Conservation (phyloP, 2,888 invertebrate genomes). For the Xanthia icteritia region DNA sequence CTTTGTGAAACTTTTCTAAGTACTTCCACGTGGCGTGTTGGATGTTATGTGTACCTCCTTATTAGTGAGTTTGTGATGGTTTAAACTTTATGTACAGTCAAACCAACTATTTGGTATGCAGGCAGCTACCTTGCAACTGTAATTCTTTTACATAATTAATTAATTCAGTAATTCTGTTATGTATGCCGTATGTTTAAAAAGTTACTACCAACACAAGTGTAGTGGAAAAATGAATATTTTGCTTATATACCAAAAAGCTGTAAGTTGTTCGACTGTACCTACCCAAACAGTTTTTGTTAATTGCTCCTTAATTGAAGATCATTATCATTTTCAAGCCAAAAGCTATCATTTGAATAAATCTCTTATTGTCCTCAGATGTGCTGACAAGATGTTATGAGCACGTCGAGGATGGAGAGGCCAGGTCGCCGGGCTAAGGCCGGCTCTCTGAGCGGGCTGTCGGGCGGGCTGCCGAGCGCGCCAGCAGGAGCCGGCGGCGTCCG, state of each 20-base stretch:
- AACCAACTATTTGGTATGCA: not conserved
- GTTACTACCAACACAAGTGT: not conserved
- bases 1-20: constrained; percentile 19
- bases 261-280: not conserved
- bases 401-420: constrained; percentile 85
- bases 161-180: not conserved
- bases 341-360: not conserved
- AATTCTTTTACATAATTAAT: not conserved
- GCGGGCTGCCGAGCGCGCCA: constrained; percentile 77
- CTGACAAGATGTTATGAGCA: constrained; percentile 82
- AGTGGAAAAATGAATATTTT: not conserved
- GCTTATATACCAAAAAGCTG: not conserved
- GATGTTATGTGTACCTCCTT: constrained; percentile 6
- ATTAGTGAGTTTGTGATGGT: not conserved
- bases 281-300: not conserved
- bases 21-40: not conserved
- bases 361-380: constrained; percentile 76
- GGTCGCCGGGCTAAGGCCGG: constrained; percentile 87
- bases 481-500: constrained; percentile 78
- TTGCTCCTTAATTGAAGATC: not conserved
- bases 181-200: not conserved
- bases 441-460: constrained; percentile 85
- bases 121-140: not conserved
- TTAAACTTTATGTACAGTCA: not conserved
- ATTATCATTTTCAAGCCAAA: not conserved